Conservation (phyloP, 2,797 vertebrate species). For the Benthosema pterotum region DNA sequence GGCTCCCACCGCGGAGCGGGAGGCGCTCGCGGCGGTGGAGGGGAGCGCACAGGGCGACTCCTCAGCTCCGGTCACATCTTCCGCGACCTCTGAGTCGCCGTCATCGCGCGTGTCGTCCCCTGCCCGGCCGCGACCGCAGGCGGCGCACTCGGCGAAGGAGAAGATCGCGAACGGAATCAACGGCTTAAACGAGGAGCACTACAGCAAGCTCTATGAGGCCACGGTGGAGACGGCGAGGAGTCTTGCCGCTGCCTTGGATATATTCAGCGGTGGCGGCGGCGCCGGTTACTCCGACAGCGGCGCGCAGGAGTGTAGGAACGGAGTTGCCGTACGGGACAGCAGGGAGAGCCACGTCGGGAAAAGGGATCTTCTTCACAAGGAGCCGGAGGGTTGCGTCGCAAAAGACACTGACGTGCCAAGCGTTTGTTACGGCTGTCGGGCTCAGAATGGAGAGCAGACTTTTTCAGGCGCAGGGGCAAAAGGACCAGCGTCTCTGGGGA, state of each 20-base stretch:
- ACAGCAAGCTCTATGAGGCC: conserved; percentile 91
- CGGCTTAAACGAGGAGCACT: conserved; percentile 88
- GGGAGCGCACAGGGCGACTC: conserved; percentile 29
- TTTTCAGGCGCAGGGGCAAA: conserved; percentile 60
- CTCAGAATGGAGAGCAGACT: conserved; percentile 57
- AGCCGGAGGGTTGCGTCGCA: conserved; percentile 67
- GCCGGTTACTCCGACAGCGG: conserved; percentile 57
- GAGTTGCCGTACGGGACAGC: conserved; percentile 19
- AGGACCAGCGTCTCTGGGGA: conserved; percentile 58
- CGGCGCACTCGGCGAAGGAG: conserved; percentile 76
- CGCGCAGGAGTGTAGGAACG: conserved; percentile 26
- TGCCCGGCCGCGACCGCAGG: conserved; percentile 16
- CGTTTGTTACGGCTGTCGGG: conserved; percentile 83
- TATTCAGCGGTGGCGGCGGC: conserved; percentile 89
- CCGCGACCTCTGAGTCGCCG: conserved; percentile 30
- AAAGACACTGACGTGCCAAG: conserved; percentile 66
- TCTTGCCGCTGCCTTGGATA: conserved; percentile 91
- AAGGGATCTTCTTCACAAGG: conserved; percentile 34
- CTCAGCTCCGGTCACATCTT: conserved; percentile 11
- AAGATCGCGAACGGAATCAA: conserved; percentile 86
- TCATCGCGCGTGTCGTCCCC: conserved; percentile 29
- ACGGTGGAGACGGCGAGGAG: conserved; percentile 95
- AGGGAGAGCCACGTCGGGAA: conserved; percentile 15
- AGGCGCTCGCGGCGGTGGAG: conserved; percentile 8
- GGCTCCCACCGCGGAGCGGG: conserved; percentile 80